Base-by-base conservation (phyloP, 2,797 vertebrate genomes). In the Falco naumanni region DNA sequence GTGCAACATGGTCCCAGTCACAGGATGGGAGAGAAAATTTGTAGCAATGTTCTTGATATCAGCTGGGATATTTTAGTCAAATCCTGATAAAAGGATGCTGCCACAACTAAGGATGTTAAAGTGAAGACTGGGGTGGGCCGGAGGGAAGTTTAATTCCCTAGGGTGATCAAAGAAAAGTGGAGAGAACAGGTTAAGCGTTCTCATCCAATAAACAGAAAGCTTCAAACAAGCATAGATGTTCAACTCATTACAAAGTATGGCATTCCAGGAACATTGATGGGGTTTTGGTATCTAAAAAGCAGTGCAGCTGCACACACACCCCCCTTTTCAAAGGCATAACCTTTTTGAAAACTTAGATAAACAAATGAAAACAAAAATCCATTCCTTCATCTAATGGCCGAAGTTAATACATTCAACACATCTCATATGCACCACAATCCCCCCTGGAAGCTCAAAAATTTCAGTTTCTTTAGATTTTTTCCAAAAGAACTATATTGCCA, bases 11-110 rank as follows among this genome's bases (percentile, higher is more conserved):
- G 54, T 10, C 20, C 19, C 64, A 54, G 71, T 0, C 33, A 14
- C 3, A 0, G 21, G 28, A 39, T 2, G 3, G 0, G 0, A 71
- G 45, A 57, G 45, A 15, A 50, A 15, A 50, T 9, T 6, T 31
- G 31, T 14, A 69, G 28, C 31, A 2, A 2, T n/a, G 4, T 17
- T 31, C 17, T 29, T 11, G 22, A 15, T 13, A 10, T 0, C 0
- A 64, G 41, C 22, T 57, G 47, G 50, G 50, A 29, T 9, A 33
- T 8, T 26, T 18, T 1, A 31, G 47, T 20, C 41, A 81, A 48
- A 25, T 5, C 12, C 51, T 1, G 1, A 13, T 2, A 15, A n/a
- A 59, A 59, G 41, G 33, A 31, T 31, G 8, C 51, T 70, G 56
- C 48, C 37, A 7, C 10, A 47, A 31, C 6, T 13, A 8, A 20